Conservation (phyloP, 2,888 invertebrate species). For the Thelaira solivaga region DNA sequence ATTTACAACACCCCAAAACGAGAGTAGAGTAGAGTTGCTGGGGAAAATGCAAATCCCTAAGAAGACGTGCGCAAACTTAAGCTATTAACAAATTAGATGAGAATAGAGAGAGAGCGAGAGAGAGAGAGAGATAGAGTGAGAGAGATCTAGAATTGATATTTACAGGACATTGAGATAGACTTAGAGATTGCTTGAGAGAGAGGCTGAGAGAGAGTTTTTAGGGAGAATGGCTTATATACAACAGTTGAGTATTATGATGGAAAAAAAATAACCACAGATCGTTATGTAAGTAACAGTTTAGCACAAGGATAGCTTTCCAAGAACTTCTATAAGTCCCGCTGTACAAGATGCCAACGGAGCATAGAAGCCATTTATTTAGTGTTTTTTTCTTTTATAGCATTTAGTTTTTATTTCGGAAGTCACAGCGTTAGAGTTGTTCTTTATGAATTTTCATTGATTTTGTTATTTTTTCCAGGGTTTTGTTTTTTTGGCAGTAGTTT, state of each 20-base stretch:
- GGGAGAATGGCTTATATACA: conserved; percentile 63
- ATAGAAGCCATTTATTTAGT: not conserved
- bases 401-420: conserved; percentile 52
- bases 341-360: not conserved
- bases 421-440: conserved; percentile 61
- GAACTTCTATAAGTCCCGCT: conserved; percentile 26
- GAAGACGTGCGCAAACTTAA: conserved; percentile 47
- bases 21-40: conserved; percentile 29
- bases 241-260: conserved; percentile 61
- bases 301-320: conserved; percentile 38
- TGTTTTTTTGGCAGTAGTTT: conserved; percentile 46
- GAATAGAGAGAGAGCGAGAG: conserved; percentile 20
- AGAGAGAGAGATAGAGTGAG: conserved; percentile 12
- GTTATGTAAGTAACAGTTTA: conserved; percentile 53
- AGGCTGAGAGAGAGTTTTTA: conserved; percentile 30
- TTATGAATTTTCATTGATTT: conserved; percentile 13
- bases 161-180: conserved; percentile 38
- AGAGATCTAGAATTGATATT: conserved; percentile 6
- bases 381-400: not conserved
- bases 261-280: conserved; percentile 59
- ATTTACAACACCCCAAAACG: conserved; percentile 31
- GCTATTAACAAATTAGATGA: conserved; percentile 51
- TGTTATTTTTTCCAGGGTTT: conserved; percentile 2
- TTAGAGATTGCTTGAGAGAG: conserved; percentile 5
- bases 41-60: conserved; percentile 48